Conservation (phyloP, 2,113 vertebrate species). For the Oreochromis tanganicae region DNA sequence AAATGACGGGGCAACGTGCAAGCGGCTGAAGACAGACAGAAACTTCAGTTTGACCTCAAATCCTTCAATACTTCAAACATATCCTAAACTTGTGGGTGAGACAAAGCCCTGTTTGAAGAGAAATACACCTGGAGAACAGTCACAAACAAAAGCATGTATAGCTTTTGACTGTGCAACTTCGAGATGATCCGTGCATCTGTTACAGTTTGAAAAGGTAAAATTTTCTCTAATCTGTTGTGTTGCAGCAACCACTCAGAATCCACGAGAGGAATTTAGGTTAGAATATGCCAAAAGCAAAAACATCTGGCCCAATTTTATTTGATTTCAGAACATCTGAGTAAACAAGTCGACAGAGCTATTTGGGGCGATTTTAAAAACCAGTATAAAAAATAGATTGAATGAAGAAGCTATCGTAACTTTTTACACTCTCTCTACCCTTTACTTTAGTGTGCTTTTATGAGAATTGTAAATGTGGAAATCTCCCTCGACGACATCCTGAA, state of each 20-base stretch:
- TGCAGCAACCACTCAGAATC: neutral
- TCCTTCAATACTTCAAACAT: conserved; percentile 18
- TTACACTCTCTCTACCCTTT: neutral
- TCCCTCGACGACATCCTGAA: neutral
- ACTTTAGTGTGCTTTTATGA: conserved; percentile 16
- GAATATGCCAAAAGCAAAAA: neutral
- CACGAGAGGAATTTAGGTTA: conserved; percentile 5
- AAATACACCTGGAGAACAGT: neutral
- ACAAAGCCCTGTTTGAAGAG: neutral
- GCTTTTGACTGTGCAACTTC: neutral
- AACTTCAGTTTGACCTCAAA: conserved; percentile 34
- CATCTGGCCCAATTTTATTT: conserved; percentile 9
- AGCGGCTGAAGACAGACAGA: neutral
- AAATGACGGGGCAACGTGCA: conserved; percentile 33
- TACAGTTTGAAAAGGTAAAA: neutral
- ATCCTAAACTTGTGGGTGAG: neutral
- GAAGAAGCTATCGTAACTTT: conserved; percentile 1
- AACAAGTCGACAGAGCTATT: neutral
- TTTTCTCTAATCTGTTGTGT: neutral
- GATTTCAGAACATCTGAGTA: neutral
- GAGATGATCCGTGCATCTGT: neutral
- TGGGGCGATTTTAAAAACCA: neutral
- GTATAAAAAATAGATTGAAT: neutral
- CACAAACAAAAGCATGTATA: neutral
- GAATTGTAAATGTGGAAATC: conserved; percentile 13